Evolutionary conservation across 2,888 invertebrate genomes (phyloP), one percentile per base, ranked within the genome.

Genomic region (Perithous albicinctus): DNA sequence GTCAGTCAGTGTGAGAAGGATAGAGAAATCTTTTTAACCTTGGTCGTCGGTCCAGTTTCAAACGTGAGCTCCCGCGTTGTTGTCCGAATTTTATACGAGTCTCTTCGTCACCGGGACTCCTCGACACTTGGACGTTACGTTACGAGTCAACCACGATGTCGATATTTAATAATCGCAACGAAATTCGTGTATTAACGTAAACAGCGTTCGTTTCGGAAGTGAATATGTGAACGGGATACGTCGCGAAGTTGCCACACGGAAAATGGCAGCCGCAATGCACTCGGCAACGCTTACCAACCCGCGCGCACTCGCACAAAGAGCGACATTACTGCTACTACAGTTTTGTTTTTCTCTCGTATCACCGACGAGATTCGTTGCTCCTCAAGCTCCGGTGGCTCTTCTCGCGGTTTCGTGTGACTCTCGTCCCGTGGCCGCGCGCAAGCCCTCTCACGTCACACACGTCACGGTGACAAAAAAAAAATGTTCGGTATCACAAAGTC

Each of bases 41-140:
- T 89, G 89, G 86, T 87, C 88, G 89, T 84, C 87, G 91, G 88
- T 91, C 91, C 91, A 91, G 91, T 89, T 91, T 91, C 90, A 88
- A 89, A 88, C 75, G 87, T 83, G 83, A 84, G 85, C 81, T 86
- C 84, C 87, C 86, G 86, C 86, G 88, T 83, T 76, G 88, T 83
- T 76, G 84, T 76, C 73, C 54, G 64, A 80, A 79, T 88, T 78
- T 79, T 84, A 78, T 70, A 72, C 78, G 35, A 63, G 46, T 41
- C 23, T 61, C 77, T 67, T 69, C 26, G 29, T 48, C 15, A 23
- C 59, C 46, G 41, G 67, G 38, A 23, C 35, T 69, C 67, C 35
- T 48, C 73, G 70, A 70, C 35, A 35, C 38, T 66, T 23, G 43
- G 18, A 63, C 43, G 12, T 10, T n/a, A 61, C 38, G 51, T 43